Evolutionary conservation across 2,888 invertebrate genomes (phyloP).

Genomic region (Leucophenga maculata): DNA sequence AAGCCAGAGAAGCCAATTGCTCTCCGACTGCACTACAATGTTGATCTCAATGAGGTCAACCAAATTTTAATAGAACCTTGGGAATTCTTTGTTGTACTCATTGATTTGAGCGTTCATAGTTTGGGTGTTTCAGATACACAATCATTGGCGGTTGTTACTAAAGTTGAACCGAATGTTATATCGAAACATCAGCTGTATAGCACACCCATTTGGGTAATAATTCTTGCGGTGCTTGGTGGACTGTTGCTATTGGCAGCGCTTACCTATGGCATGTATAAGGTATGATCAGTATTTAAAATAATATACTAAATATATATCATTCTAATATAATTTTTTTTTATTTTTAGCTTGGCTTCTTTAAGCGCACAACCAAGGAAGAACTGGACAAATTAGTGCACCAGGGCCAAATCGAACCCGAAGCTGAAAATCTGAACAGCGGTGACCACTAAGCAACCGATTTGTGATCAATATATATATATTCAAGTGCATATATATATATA

Average conservation of each 20-base stretch:
- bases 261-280: conserved; percentile 70
- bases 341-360: conserved; percentile 73
- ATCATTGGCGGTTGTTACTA: conserved; percentile 58
- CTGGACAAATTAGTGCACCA: conserved; percentile 71
- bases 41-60: conserved; percentile 70
- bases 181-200: conserved; percentile 67
- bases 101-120: conserved; percentile 62
- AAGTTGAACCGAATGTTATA: conserved; percentile 69
- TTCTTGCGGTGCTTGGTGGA: conserved; percentile 72
- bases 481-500: neutral
- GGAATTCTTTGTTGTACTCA: conserved; percentile 70
- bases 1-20: conserved; percentile 64
- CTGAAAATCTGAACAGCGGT: conserved; percentile 62
- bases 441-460: conserved; percentile 42
- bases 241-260: conserved; percentile 70
- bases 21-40: conserved; percentile 64
- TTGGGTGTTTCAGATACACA: conserved; percentile 54
- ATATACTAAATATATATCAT: neutral
- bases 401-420: conserved; percentile 61
- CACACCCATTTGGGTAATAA: conserved; percentile 72
- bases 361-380: conserved; percentile 73
- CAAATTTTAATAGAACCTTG: conserved; percentile 70
- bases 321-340: conserved; percentile 33
- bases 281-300: conserved; percentile 37
- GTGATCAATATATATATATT: conserved; percentile 10